These are phyloP conservation scores for Telmatochromis brichardi DNA, from an alignment of 2,113 vertebrate genomes.

Conservation along the genomic window DNA sequence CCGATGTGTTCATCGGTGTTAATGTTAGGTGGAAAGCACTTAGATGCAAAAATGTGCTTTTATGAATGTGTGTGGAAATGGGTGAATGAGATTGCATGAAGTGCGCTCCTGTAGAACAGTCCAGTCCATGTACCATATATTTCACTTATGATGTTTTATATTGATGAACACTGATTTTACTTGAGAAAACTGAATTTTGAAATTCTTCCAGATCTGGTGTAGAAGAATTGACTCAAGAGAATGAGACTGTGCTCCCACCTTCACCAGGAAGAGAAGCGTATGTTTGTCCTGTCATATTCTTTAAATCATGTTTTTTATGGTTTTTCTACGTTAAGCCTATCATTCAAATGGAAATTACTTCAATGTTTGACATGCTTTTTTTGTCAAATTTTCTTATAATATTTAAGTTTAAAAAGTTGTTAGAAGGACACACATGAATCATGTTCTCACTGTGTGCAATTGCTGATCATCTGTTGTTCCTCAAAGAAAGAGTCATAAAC, in stretches of 20 bases:
- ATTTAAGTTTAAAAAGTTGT: neutral
- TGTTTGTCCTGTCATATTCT: conserved; percentile 14
- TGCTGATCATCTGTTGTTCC: neutral
- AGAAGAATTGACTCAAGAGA: conserved; percentile 68
- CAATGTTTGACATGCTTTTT: neutral
- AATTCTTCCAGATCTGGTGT: conserved; percentile 69
- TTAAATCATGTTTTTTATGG: neutral
- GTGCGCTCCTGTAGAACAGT: neutral
- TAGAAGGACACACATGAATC: neutral
- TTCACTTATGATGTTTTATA: neutral
- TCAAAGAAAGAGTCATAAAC: neutral
- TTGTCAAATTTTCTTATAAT: neutral
- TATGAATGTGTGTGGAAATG: neutral
- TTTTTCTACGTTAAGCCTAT: neutral
- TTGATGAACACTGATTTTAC: neutral
- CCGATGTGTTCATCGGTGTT: neutral
- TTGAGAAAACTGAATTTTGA: neutral
- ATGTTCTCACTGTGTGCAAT: neutral
- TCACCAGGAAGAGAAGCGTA: conserved; percentile 74
- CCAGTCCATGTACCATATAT: neutral
- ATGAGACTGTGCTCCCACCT: conserved; percentile 65
- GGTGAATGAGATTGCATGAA: neutral
- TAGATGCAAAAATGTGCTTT: neutral
- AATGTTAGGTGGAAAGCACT: neutral
- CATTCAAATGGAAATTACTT: neutral